Base-by-base conservation (phyloP, 2,888 invertebrate species). In the Mycalesis mineus region DNA sequence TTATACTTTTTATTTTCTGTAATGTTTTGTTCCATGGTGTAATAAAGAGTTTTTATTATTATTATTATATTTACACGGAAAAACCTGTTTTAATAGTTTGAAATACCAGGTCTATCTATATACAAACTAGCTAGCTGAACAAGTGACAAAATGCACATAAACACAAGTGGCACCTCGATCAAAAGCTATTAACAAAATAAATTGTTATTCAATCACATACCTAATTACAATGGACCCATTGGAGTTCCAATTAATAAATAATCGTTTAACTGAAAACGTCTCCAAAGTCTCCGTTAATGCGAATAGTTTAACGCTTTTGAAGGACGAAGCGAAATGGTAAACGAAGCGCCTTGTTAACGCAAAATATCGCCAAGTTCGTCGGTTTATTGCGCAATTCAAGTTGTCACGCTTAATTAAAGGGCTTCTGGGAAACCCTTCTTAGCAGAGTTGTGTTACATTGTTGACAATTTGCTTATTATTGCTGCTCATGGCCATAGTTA, bases 261-360 rank as follows among this genome's bases (percentile, higher is more conserved):
- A 36, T 4, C 9, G 36, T 36, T 36, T 36, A 36, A 36, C 36
- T 41, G 11, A 41, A 22, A 39, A 39, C 6, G 22, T 9, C 11
- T 22, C 41, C 9, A 41, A 11, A 41, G 17, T 14, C 13, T 9
- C 15, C 15, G 7, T 40, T 40, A 8, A 14, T 15, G 40, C 15
- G 14, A 40, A 17, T 8, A 17, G 11, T 17, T 41, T 9, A 17
- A 41, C 8, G 8, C 2, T 11, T 22, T 9, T 41, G 17, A 22
- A 40, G 17, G 36, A 36, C 36, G 36, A 36, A 36, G 9, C 9
- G 4, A 36, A 36, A 9, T 11, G 33, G 36, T 11, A 36, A 36
- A 36, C 11, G 51, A 39, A 42, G 47, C 22, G 31, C 45, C 51
- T 57, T 41, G 48, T 57, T 54, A 49, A 42, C 53, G 48, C 44